Conservation (phyloP, 2,113 vertebrate species). For the Ceyx margarethae region DNA sequence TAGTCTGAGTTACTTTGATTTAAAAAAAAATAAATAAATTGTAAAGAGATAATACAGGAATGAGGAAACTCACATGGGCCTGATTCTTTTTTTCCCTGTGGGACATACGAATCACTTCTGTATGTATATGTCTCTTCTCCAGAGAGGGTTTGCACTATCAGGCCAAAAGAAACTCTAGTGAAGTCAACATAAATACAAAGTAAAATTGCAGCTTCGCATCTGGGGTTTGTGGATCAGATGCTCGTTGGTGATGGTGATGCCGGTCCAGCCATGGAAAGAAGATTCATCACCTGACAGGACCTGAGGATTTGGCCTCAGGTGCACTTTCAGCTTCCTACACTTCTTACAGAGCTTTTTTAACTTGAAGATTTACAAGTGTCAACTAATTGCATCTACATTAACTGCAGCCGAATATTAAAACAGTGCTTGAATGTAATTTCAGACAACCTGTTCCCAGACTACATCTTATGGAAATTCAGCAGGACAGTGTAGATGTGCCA, state of each 20-base stretch:
- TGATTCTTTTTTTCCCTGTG: neutral
- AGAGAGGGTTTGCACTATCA: neutral
- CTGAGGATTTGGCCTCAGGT: neutral
- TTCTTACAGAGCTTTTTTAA: conserved; percentile 11
- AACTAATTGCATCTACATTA: conserved; percentile 15
- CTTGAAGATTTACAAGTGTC: conserved; percentile 23
- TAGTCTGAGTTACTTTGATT: neutral
- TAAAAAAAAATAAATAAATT: neutral
- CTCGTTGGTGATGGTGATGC: neutral
- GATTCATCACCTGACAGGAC: neutral
- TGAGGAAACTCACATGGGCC: neutral
- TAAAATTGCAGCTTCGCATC: neutral
- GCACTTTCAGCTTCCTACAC: neutral
- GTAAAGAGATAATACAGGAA: neutral
- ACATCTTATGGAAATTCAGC: neutral
- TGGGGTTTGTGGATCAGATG: neutral
- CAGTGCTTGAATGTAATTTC: neutral
- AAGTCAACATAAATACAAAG: neutral
- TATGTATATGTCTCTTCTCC: neutral
- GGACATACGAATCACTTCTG: neutral
- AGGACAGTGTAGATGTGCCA: neutral
- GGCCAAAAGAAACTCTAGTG: neutral
- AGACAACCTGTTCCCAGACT: neutral
- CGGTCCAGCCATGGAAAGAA: neutral
- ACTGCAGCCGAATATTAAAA: neutral